phyloP scores from a whole-genome alignment of 2,797 vertebrate species.

The Coilia nasus region DNA sequence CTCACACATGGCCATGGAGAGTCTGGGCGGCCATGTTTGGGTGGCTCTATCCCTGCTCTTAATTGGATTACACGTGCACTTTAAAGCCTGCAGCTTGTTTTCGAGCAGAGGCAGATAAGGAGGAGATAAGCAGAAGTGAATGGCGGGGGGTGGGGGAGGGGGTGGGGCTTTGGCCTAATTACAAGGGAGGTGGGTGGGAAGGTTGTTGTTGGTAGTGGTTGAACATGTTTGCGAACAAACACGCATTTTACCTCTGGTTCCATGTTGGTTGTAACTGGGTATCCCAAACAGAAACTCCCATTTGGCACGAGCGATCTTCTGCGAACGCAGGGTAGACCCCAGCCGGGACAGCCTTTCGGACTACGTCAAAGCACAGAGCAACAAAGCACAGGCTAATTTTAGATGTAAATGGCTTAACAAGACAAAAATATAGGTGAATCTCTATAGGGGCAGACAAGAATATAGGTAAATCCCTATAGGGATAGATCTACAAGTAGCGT shows the following conservation, averaged over 20 bases:
- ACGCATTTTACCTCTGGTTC: conserved; percentile 61
- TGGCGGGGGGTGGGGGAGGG: no score
- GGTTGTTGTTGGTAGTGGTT: not conserved
- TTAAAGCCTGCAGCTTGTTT: conserved; percentile 58
- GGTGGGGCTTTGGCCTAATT: not conserved
- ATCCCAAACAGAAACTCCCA: conserved; percentile 97
- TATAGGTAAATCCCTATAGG: no score
- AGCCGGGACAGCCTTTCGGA: conserved; percentile 65
- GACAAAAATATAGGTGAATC: not conserved
- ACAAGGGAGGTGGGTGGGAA: not conserved
- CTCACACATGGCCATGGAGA: not conserved
- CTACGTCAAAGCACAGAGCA: conserved; percentile 65
- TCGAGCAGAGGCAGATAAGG: conserved; percentile 37
- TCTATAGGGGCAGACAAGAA: not conserved
- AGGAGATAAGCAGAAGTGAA: conserved; percentile 30
- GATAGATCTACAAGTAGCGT: not conserved
- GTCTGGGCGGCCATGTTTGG: conserved; percentile 31
- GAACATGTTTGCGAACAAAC: not conserved
- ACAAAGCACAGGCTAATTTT: not conserved
- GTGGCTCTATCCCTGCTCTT: conserved; percentile 39
- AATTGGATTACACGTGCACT: conserved; percentile 65
- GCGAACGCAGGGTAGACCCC: conserved; percentile 78
- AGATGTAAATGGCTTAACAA: not conserved
- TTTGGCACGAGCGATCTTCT: conserved; percentile 91
- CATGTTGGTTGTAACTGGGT: conserved; percentile 48